Conservation (phyloP, 2,888 invertebrate species). For the Melipona bicolor region DNA sequence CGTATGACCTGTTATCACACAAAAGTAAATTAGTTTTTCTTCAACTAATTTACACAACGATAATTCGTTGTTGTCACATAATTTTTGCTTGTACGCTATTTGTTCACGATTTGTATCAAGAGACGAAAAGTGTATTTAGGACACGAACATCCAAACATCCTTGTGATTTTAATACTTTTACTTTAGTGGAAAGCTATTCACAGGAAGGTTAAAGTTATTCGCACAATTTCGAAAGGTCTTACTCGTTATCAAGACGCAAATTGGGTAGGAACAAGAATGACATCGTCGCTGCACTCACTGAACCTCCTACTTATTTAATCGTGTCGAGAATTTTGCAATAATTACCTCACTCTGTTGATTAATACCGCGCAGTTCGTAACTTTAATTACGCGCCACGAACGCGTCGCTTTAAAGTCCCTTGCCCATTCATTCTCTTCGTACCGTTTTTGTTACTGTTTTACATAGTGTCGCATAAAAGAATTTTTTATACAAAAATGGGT, state of each 20-base stretch:
- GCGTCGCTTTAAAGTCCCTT: neutral
- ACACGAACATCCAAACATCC: neutral
- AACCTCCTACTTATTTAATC: neutral
- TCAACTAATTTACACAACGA: neutral
- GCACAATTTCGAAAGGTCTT: neutral
- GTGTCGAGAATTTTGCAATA: slow-evolving; percentile 7
- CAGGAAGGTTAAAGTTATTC: neutral
- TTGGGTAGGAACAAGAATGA: neutral
- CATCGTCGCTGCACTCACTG: neutral
- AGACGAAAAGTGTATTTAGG: neutral
- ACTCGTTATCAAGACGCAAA: neutral
- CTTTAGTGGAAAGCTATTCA: neutral
- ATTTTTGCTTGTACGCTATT: neutral
- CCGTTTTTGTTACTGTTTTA: neutral
- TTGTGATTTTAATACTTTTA: neutral
- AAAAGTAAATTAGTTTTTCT: neutral
- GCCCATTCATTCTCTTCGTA: neutral
- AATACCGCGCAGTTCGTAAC: neutral
- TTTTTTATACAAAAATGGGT: neutral
- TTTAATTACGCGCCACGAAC: neutral
- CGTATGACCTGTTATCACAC: neutral
- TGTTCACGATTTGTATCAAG: neutral
- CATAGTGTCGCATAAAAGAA: neutral
- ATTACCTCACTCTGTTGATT: neutral
- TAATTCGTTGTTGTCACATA: neutral